These are phyloP conservation scores for Crotalus helleri DNA, from an alignment of 2,113 vertebrate species.

Conservation along the genomic window DNA sequence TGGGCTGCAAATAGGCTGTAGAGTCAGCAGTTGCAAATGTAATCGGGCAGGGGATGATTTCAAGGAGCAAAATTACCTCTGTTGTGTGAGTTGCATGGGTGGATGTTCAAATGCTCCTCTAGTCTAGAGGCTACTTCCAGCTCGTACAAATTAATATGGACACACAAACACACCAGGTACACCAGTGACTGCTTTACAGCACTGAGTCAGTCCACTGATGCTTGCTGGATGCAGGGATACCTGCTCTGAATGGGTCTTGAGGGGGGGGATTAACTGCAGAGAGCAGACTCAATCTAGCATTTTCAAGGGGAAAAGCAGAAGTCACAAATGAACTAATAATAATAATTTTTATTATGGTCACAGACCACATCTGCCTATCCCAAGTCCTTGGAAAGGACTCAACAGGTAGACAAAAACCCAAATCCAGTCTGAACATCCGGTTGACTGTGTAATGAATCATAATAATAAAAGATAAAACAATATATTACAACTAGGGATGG, in stretches of 20 bases:
- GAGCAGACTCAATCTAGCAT: background rate
- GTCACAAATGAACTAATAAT: background rate
- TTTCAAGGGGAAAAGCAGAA: background rate
- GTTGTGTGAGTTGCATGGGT: background rate
- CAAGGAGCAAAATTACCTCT: background rate
- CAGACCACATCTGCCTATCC: background rate
- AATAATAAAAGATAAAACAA: background rate
- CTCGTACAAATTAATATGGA: background rate
- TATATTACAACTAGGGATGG: background rate
- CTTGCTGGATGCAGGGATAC: background rate
- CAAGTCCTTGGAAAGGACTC: background rate
- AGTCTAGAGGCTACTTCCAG: background rate
- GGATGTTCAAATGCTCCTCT: background rate
- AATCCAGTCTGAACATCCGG: background rate
- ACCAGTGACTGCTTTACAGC: background rate
- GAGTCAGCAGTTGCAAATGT: slow-evolving; percentile 2
- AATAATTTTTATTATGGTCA: background rate
- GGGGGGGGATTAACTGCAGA: background rate
- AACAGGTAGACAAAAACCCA: background rate
- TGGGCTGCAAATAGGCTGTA: background rate
- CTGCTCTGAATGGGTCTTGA: background rate
- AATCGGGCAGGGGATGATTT: background rate
- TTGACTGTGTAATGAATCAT: background rate
- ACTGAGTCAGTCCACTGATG: background rate
- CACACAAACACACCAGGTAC: background rate